Evolutionary conservation across 2,888 invertebrate species (phyloP), one percentile per base, ranked within the genome.

Genomic region (Aleiodes leptofemur): DNA sequence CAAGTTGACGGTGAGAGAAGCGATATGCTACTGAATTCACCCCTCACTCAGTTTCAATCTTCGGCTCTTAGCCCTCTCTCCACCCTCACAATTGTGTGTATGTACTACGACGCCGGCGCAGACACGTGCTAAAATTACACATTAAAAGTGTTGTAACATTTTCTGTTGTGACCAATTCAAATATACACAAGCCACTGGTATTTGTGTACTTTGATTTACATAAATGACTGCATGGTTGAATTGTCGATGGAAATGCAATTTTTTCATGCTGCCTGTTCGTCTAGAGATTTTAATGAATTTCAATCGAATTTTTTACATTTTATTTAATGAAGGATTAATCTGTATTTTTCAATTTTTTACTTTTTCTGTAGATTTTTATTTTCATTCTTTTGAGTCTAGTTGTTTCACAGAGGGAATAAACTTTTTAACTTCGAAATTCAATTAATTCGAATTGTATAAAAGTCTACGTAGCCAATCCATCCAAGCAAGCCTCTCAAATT

Each of bases 61-160:
- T 14, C 14, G 16, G 16, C 53, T 53, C 53, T 16, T 14, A 7
- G n/a, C n/a, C 53, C 31, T 51, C 31, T 51, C 14, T 68, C 23
- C 16, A 16, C 64, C 50, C 50, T 66, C 29, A 53, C 5, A 31
- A 8, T 11, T 51, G 14, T 5, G 8, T 5, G 43, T 43, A 38
- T 80, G 85, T 83, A 84, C 85, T 83, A 84, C 85, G 87, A 87
- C 86, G 83, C 82, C 81, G 83, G 87, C 87, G 87, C 87, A 83
- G 81, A 86, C 85, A 85, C 85, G 86, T 87, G 87, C 86, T 81
- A 81, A 77, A 78, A 81, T 81, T 82, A 77, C 80, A 82, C 81
- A 86, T 84, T 85, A 84, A 78, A 29, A 71, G 43, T 7, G 43
- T 43, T 43, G 29, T 13, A 68, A 43, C 50, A 57, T 31, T 43